Percentiles rank a stretch among this genome's conserved stretches.
Evolutionary conservation across 1,140 invertebrate species (phyloP).

Genomic region (Heliconius hewitsoni): DNA sequence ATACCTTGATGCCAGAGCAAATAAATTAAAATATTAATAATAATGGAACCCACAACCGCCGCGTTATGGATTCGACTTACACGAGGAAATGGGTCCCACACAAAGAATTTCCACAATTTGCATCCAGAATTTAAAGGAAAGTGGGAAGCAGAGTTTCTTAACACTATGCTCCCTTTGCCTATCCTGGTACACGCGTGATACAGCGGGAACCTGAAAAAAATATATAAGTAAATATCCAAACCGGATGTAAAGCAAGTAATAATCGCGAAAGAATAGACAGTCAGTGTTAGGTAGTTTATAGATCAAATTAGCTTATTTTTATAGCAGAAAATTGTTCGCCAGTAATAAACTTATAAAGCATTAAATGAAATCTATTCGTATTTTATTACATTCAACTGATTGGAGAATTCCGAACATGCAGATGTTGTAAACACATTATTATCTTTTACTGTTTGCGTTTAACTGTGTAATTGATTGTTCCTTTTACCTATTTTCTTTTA

Average conservation of each 20-base stretch:
- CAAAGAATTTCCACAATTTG: too few relatives aligned
- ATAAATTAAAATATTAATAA: too few relatives aligned
- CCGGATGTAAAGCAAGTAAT: neutral
- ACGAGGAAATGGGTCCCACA: too few relatives aligned
- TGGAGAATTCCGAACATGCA: conserved; percentile 15
- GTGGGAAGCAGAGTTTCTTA: too few relatives aligned
- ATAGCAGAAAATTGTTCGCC: conserved; percentile 17
- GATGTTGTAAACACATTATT: conserved; percentile 20
- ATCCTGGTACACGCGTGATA: too few relatives aligned
- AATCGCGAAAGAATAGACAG: neutral
- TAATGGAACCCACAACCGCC: too few relatives aligned
- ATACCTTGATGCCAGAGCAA: too few relatives aligned
- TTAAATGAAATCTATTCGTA: conserved; percentile 21
- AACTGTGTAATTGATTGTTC: conserved; percentile 2
- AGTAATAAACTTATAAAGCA: conserved; percentile 20
- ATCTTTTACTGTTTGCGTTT: conserved; percentile 13
- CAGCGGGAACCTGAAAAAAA: neutral
- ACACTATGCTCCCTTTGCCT: too few relatives aligned
- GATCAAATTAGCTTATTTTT: conserved; percentile 16
- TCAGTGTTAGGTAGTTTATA: conserved; percentile 8
- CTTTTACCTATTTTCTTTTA: neutral
- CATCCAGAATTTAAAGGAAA: too few relatives aligned
- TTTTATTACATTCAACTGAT: conserved; percentile 16
- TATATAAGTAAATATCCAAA: neutral
- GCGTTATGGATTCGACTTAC: too few relatives aligned